These are phyloP conservation scores for Ochropacha duplaris DNA, from an alignment of 2,888 invertebrate species.

Conservation along the genomic window DNA sequence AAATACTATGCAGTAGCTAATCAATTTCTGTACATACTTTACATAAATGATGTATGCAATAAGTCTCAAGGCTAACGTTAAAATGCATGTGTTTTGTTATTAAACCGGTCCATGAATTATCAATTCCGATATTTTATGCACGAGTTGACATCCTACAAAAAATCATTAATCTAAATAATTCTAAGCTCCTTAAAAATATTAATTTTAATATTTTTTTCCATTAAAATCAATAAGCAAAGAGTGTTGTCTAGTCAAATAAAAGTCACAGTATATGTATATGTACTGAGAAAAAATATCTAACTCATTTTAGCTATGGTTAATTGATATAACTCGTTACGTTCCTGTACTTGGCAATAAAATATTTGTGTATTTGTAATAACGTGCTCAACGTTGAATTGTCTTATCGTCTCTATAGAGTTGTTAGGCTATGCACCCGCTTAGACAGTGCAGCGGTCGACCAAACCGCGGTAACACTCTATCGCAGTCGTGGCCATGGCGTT, in stretches of 20 bases:
- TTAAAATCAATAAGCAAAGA: no score
- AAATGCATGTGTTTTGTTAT: slow-evolving; percentile 20
- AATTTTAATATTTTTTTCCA: no score
- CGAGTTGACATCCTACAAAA: slow-evolving; percentile 1
- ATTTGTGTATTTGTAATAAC: background rate
- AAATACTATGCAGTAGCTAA: slow-evolving; percentile 49
- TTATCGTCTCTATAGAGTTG: slow-evolving; percentile 44
- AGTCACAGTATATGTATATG: no score
- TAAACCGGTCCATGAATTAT: slow-evolving; percentile 6
- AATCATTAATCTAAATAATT: background rate
- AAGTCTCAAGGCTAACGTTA: slow-evolving; percentile 31
- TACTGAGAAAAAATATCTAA: no score
- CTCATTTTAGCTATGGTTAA: background rate
- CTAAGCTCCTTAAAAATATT: background rate
- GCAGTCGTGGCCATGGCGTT: slow-evolving; percentile 71
- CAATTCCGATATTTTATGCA: slow-evolving; percentile 6
- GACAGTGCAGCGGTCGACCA: slow-evolving; percentile 55
- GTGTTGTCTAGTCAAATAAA: no score
- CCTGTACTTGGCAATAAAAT: slow-evolving; percentile 1
- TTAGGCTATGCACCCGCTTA: slow-evolving; percentile 42
- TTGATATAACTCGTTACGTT: background rate
- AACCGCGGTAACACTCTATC: slow-evolving; percentile 70
- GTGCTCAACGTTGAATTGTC: background rate
- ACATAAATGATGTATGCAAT: slow-evolving; percentile 32
- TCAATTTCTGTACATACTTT: slow-evolving; percentile 9